These are phyloP conservation scores for Cheiracanthium punctorium DNA, from an alignment of 2,888 invertebrate species.

Conservation along the genomic window DNA sequence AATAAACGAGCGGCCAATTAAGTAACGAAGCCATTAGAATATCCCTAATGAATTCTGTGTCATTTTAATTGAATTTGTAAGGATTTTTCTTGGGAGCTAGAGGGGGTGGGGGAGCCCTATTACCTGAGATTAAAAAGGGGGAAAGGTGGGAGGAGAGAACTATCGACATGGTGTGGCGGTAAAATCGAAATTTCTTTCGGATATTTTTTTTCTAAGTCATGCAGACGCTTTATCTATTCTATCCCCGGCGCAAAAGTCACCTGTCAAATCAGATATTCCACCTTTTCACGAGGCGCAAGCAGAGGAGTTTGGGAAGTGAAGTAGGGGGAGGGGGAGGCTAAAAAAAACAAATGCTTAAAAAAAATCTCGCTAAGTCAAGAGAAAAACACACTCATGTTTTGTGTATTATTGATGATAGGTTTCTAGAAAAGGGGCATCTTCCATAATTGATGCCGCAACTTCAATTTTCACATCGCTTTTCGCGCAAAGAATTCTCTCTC, in stretches of 20 bases:
- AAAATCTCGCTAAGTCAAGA: not conserved
- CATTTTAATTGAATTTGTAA: constrained; percentile 13
- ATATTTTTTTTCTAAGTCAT: not conserved
- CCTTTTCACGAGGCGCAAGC: not conserved
- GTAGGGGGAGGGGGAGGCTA: not conserved
- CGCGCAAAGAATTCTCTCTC: constrained; percentile 39
- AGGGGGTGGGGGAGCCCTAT: not conserved
- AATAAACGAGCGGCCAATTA: too few species aligned
- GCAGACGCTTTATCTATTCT: not conserved
- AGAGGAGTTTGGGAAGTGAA: constrained; percentile 13
- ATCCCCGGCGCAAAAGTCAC: not conserved
- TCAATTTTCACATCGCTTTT: constrained; percentile 67
- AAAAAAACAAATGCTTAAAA: constrained; percentile 12
- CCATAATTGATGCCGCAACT: constrained; percentile 69
- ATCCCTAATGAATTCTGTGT: constrained; percentile 11
- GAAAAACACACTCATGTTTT: constrained; percentile 45
- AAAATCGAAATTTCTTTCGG: not conserved
- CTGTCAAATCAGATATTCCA: constrained; percentile 8
- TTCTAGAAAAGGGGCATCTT: constrained; percentile 30
- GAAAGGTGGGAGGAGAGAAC: not conserved
- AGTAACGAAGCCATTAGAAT: not conserved
- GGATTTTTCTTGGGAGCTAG: not conserved
- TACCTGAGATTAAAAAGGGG: too few species aligned
- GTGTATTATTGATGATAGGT: constrained; percentile 66
- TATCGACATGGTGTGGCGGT: not conserved